A percentile compares a stretch with the other conserved stretches of the same genome.
Evolutionary conservation across 2,797 vertebrate genomes (phyloP).

Genomic region (Gymnoscopelus braueri): DNA sequence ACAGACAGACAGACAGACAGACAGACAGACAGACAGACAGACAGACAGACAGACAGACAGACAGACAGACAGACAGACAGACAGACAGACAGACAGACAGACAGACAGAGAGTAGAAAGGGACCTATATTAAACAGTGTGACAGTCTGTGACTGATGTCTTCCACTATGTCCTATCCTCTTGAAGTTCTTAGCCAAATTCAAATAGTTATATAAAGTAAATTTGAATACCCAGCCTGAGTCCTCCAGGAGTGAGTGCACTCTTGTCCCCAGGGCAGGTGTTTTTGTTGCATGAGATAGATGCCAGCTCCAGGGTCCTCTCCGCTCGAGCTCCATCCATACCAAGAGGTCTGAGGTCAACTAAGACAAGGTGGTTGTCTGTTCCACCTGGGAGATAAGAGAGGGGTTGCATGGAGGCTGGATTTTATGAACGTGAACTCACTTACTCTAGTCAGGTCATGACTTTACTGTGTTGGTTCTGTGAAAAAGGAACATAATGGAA

Average conservation of each 20-base stretch:
- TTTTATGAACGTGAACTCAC: too few species aligned
- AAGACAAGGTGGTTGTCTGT: conserved; percentile 91
- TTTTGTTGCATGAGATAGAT: conserved; percentile 90
- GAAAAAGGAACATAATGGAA: too few species aligned
- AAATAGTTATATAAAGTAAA: too few species aligned
- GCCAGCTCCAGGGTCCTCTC: conserved; percentile 89
- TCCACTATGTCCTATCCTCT: conserved; percentile 1
- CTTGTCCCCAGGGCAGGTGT: conserved; percentile 88
- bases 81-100: conserved; percentile 14
- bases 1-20: conserved; percentile 8
- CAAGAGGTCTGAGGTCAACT: conserved; percentile 87
- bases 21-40: conserved; percentile 9
- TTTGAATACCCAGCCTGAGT: conserved; percentile 81
- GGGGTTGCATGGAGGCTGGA: neutral
- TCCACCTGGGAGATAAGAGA: conserved; percentile 74
- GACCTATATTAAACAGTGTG: neutral
- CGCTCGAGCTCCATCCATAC: conserved; percentile 85
- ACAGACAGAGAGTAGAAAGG: neutral
- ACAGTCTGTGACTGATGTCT: neutral
- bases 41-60: conserved; percentile 5
- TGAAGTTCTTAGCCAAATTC: conserved; percentile 4
- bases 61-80: conserved; percentile 18
- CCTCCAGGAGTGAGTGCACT: conserved; percentile 87
- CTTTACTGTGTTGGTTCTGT: too few species aligned
- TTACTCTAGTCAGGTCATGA: too few species aligned